Conservation (phyloP, 2,797 vertebrate genomes). For the Tiaroga cobitis region DNA sequence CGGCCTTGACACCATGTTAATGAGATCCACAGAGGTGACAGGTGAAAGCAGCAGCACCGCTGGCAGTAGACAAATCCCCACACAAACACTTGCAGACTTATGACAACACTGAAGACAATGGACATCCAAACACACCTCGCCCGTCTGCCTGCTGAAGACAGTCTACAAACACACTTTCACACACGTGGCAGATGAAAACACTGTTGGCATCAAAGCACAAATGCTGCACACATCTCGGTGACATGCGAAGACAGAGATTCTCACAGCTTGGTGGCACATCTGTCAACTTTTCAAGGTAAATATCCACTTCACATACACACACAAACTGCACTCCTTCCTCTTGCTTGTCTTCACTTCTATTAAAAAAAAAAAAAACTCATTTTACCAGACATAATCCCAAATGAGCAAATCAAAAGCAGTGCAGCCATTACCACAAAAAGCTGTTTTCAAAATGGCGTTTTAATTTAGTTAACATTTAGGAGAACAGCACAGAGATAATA, state of each 20-base stretch:
- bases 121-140: constrained; percentile 29
- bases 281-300: constrained; percentile 45
- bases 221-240: constrained; percentile 36
- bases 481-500: constrained; percentile 81
- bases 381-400: constrained; percentile 8
- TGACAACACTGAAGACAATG: constrained; percentile 45
- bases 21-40: constrained; percentile 57
- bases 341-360: constrained; percentile 11
- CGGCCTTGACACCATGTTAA: constrained; percentile 57
- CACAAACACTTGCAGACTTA: constrained; percentile 35
- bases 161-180: constrained; percentile 37
- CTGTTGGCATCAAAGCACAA: constrained; percentile 25
- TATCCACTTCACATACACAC: constrained; percentile 30
- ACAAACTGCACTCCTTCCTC: neutral
- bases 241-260: constrained; percentile 38
- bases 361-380: neutral
- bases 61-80: constrained; percentile 42
- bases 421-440: constrained; percentile 1
- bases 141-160: constrained; percentile 10
- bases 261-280: constrained; percentile 44
- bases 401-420: constrained; percentile 32
- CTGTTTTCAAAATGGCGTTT: constrained; percentile 76
- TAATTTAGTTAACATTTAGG: constrained; percentile 84
- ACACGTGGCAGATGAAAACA: constrained; percentile 31
- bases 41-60: constrained; percentile 51